phyloP scores from a whole-genome alignment of 2,113 vertebrate species.

The Boulengerochromis microlepis region DNA sequence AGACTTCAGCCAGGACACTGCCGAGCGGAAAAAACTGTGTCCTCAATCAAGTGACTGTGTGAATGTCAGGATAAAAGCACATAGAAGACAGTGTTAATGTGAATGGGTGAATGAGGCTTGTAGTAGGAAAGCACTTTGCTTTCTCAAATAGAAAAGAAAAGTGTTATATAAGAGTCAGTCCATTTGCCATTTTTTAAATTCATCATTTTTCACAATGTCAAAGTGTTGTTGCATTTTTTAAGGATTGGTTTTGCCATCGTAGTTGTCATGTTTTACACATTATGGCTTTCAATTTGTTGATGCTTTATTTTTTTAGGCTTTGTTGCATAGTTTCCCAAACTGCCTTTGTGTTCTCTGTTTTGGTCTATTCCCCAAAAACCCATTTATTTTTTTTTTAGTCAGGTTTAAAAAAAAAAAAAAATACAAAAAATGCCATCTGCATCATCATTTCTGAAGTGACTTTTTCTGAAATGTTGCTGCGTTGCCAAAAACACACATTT shows the following conservation, averaged over 20 bases:
- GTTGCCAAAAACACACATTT: background rate
- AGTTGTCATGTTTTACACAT: background rate
- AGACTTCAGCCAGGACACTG: background rate
- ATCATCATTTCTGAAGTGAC: background rate
- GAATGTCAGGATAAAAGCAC: background rate
- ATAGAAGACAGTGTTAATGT: no score
- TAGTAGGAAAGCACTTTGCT: background rate
- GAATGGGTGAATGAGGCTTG: background rate
- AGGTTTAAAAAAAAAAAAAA: background rate
- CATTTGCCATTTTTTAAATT: background rate
- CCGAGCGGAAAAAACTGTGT: background rate
- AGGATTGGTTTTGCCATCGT: background rate
- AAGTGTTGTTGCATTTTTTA: background rate
- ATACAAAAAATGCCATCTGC: background rate
- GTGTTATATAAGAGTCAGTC: background rate
- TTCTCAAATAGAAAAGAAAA: background rate
- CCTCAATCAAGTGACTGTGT: background rate
- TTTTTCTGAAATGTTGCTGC: background rate
- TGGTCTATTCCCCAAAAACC: background rate
- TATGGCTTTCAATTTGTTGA: background rate
- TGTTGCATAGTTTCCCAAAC: background rate
- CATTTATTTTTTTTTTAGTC: background rate
- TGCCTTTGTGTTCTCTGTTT: background rate
- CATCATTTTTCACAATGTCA: background rate
- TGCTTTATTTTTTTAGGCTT: background rate